Percentiles rank a stretch among this genome's conserved stretches.
phyloP scores from a whole-genome alignment of 2,888 invertebrate species.

The Eupithecia centaureata region DNA sequence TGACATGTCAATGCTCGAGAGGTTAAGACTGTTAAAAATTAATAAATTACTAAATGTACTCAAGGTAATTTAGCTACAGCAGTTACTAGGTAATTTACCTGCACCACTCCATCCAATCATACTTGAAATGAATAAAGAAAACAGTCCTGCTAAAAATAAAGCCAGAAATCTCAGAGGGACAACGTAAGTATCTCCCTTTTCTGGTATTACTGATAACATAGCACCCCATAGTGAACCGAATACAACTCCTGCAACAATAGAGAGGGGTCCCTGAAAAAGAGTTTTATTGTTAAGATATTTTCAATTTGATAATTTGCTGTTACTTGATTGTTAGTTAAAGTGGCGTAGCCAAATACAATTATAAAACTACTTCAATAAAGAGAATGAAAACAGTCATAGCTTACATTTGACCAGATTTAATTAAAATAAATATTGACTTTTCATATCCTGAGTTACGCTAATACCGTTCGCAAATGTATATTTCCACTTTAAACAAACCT shows the following conservation, averaged over 20 bases:
- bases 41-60: neutral
- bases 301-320: neutral
- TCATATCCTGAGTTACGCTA: neutral
- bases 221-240: constrained; percentile 90
- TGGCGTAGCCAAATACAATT: neutral
- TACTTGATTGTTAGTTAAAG: neutral
- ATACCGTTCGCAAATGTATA: neutral
- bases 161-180: constrained; percentile 88
- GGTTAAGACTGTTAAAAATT: neutral
- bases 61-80: neutral
- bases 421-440: neutral
- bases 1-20: no score
- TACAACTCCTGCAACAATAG: constrained; percentile 87
- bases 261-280: constrained; percentile 84
- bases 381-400: no score
- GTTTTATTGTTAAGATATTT: neutral
- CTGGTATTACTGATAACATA: constrained; percentile 88
- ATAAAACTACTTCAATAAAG: no score
- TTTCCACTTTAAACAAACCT: constrained; percentile 64
- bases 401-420: neutral
- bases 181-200: constrained; percentile 87
- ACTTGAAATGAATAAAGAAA: constrained; percentile 91
- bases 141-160: constrained; percentile 88
- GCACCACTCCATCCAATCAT: constrained; percentile 86
- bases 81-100: constrained; percentile 55